Conservation (phyloP, 2,113 vertebrate species). For the Oriolus oriolus region DNA sequence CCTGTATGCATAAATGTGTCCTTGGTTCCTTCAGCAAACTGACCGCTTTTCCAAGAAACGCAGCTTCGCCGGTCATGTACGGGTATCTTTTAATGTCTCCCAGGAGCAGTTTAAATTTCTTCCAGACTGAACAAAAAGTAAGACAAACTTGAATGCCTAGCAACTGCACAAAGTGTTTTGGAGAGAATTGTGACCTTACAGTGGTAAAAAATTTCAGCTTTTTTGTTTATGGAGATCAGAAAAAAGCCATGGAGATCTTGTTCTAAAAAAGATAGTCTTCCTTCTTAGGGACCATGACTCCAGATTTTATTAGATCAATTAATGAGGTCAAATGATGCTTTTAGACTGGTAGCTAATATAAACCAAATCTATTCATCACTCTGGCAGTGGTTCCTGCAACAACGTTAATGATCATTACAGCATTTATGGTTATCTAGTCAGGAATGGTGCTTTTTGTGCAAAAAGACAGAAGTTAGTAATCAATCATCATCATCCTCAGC, state of each 20-base stretch:
- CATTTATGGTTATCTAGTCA: slow-evolving; percentile 30
- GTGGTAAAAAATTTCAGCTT: background rate
- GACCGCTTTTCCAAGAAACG: background rate
- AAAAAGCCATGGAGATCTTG: background rate
- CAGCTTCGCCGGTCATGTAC: background rate
- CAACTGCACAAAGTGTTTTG: background rate
- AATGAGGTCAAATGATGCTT: slow-evolving; percentile 61
- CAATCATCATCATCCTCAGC: slow-evolving; percentile 47
- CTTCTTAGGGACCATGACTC: background rate
- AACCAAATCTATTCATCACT: slow-evolving; percentile 67
- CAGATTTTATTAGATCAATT: slow-evolving; percentile 45
- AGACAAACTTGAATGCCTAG: background rate
- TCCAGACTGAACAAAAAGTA: background rate
- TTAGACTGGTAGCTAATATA: slow-evolving; percentile 47
- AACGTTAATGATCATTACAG: slow-evolving; percentile 54
- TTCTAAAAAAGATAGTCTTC: background rate
- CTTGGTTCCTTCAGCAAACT: background rate
- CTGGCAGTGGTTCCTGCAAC: slow-evolving; percentile 47
- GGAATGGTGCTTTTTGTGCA: slow-evolving; percentile 22
- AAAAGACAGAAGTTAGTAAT: slow-evolving; percentile 51
- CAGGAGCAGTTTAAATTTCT: background rate
- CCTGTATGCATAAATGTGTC: background rate
- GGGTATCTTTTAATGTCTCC: background rate
- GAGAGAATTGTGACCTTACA: background rate
- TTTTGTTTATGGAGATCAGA: background rate